Conservation (phyloP, 1,140 invertebrate genomes). For the Chlorops oryzae region DNA sequence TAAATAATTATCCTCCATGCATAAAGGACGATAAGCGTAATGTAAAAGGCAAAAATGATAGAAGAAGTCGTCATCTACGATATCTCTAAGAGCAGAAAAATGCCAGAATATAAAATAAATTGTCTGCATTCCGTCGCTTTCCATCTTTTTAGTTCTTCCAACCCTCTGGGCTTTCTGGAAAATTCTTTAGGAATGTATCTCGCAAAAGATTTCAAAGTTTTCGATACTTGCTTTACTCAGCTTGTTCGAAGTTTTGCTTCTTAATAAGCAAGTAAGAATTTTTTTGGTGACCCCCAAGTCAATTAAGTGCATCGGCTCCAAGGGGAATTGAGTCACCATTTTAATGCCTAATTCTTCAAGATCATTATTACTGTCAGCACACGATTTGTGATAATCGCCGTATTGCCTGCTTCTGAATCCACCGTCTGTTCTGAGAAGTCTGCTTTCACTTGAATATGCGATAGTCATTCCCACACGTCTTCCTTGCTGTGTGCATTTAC, state of each 20-base stretch:
- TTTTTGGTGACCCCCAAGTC: constrained; percentile 10
- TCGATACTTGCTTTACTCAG: neutral
- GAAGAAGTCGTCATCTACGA: constrained; percentile 35
- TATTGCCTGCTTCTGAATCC: neutral
- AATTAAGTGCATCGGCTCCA: constrained; percentile 4
- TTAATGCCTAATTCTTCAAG: constrained; percentile 5
- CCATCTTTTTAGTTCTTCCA: constrained; percentile 44
- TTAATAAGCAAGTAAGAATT: neutral
- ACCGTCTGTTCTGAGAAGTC: neutral
- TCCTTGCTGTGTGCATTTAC: constrained; percentile 4
- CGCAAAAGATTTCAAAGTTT: neutral
- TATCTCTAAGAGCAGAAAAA: constrained; percentile 38
- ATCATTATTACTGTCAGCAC: neutral
- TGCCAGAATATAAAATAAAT: constrained; percentile 50
- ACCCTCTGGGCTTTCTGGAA: constrained; percentile 40
- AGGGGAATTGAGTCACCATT: constrained; percentile 8
- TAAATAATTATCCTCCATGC: neutral
- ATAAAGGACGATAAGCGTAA: constrained; percentile 16
- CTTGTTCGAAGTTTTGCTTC: neutral
- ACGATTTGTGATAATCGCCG: neutral
- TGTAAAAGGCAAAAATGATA: constrained; percentile 45
- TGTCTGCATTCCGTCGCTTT: constrained; percentile 50
- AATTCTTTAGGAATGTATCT: constrained; percentile 42
- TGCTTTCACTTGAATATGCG: neutral
- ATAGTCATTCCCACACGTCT: neutral